Conservation (phyloP, 2,113 vertebrate genomes). For the Barnardius zonarius region DNA sequence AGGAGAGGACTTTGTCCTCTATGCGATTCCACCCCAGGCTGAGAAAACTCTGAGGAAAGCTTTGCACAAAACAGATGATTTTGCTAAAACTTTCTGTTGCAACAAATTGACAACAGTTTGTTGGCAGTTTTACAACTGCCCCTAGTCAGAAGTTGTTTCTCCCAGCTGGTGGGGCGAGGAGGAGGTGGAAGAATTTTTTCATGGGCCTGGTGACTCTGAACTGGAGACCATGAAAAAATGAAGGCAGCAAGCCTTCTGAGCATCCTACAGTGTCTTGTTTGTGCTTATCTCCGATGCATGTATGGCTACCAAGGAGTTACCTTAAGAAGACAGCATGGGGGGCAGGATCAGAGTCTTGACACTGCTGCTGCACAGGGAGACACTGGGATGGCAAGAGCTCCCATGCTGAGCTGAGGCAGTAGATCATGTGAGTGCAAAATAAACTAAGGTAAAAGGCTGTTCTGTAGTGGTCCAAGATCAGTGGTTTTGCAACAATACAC, state of each 20-base stretch:
- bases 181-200: not conserved
- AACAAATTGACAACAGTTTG: not conserved
- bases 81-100: not conserved
- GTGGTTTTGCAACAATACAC: not conserved
- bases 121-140: not conserved
- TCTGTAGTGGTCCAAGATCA: not conserved
- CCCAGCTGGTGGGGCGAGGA: accelerated
- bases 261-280: not conserved
- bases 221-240: not conserved
- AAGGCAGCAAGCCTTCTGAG: not conserved
- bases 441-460: not conserved
- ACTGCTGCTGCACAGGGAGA: not conserved
- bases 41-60: not conserved
- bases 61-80: not conserved
- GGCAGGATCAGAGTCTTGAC: not conserved
- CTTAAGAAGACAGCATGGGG: too few species aligned
- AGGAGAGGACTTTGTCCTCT: not conserved
- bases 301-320: not conserved
- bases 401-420: not conserved
- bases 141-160: not conserved
- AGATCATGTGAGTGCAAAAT: accelerated
- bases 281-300: not conserved
- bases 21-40: not conserved
- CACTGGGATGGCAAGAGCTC: accelerated
- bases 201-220: not conserved